Evolutionary conservation across 2,797 vertebrate species (phyloP).

Genomic region (Enteromius afrohamiltoni): DNA sequence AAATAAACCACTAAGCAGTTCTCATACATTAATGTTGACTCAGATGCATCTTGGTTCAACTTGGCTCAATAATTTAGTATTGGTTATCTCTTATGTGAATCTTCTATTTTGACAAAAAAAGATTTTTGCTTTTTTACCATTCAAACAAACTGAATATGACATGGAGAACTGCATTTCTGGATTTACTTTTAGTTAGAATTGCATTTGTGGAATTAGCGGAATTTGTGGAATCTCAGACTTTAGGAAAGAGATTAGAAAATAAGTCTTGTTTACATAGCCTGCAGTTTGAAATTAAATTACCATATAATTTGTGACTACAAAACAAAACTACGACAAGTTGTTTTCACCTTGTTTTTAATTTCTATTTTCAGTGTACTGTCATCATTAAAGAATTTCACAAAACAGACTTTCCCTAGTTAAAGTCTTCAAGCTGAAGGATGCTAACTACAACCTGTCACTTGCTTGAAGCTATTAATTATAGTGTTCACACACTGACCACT

Average conservation of each 20-base stretch:
- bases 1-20: constrained; percentile 12
- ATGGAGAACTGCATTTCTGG: background rate
- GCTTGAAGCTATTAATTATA: constrained; percentile 75
- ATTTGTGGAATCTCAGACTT: background rate
- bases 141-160: background rate
- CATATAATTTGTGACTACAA: background rate
- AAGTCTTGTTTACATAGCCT: background rate
- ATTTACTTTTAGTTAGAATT: background rate
- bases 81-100: background rate
- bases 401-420: constrained; percentile 52
- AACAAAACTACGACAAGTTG: background rate
- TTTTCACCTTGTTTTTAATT: background rate
- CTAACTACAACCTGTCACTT: constrained; percentile 73
- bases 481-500: constrained; percentile 57
- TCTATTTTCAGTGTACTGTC: background rate
- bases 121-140: background rate
- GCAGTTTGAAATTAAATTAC: background rate
- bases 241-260: background rate
- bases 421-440: constrained; percentile 61
- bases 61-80: constrained; percentile 45
- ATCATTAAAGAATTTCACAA: background rate
- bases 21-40: constrained; percentile 54
- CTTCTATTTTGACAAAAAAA: background rate
- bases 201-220: background rate
- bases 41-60: constrained; percentile 52